Conservation (phyloP, 2,113 vertebrate species). For the Callospermophilus lateralis region DNA sequence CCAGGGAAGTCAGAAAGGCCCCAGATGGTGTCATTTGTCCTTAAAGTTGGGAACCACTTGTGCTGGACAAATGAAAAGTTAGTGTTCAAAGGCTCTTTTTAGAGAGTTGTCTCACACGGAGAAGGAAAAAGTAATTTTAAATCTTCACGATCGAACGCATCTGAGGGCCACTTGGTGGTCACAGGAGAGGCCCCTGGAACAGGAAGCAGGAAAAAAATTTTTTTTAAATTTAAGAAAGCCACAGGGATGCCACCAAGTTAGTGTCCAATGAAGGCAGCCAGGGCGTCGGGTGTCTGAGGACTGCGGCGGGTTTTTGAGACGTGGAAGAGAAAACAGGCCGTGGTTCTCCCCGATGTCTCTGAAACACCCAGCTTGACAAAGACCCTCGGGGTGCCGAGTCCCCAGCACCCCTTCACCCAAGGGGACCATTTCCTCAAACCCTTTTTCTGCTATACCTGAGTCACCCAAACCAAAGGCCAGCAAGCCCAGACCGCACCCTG, state of each 20-base stretch:
- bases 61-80: constrained; percentile 16
- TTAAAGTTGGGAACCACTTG: neutral
- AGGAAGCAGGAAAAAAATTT: accelerated
- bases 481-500: neutral
- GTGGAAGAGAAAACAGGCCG: neutral
- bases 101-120: neutral
- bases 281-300: neutral
- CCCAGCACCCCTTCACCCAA: neutral
- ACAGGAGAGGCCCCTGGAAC: neutral
- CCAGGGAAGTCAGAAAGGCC: neutral
- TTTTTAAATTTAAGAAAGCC: too few species aligned
- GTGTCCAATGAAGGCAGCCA: neutral
- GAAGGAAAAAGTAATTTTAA: constrained; percentile 22
- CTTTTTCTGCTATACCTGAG: neutral
- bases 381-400: too few species aligned
- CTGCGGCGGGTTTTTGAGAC: neutral
- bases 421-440: neutral
- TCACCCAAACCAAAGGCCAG: neutral
- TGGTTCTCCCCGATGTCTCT: neutral
- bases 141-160: neutral
- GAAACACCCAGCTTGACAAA: neutral
- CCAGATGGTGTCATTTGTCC: accelerated
- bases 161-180: neutral
- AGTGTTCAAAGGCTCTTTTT: neutral
- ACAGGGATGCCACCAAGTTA: neutral